A percentile compares a stretch with the other conserved stretches of the same genome.
Evolutionary conservation across 2,888 invertebrate species (phyloP).

Genomic region (Heliothis peltigera): DNA sequence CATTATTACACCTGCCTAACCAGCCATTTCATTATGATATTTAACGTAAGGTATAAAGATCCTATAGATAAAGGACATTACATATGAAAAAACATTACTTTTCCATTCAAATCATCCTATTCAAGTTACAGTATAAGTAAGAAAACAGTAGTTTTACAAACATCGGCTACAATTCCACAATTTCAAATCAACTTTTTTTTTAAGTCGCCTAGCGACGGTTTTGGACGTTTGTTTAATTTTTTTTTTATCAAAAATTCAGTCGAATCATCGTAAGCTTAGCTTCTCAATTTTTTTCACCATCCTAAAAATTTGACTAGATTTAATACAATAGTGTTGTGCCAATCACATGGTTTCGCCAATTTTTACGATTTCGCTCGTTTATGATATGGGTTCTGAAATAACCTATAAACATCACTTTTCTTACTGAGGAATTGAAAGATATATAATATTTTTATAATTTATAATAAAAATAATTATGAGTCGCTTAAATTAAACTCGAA

Average conservation of each 20-base stretch:
- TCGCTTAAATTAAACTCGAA: conserved; percentile 77
- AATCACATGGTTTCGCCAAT: conserved; percentile 81
- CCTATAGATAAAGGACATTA: conserved; percentile 87
- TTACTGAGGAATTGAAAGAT: conserved; percentile 85
- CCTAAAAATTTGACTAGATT: conserved; percentile 89
- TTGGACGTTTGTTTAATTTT: conserved; percentile 83
- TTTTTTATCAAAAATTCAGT: conserved; percentile 84
- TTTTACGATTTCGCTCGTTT: conserved; percentile 63
- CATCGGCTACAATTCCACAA: conserved; percentile 86
- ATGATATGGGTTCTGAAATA: conserved; percentile 68
- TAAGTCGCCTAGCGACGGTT: conserved; percentile 85
- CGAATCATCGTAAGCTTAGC: conserved; percentile 83
- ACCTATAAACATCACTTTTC: conserved; percentile 76
- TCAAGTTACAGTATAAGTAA: conserved; percentile 81
- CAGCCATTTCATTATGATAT: conserved; percentile 85
- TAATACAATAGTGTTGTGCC: conserved; percentile 82
- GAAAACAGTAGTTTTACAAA: conserved; percentile 72
- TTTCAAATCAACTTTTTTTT: conserved; percentile 82
- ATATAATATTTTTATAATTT: conserved; percentile 77
- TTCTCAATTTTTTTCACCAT: conserved; percentile 72
- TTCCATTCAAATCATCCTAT: conserved; percentile 79
- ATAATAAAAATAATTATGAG: conserved; percentile 79
- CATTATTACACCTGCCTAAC: conserved; percentile 87
- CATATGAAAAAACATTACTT: conserved; percentile 79
- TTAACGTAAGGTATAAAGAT: conserved; percentile 88